Evolutionary conservation across 1,140 invertebrate genomes (phyloP).

Genomic region (Drosophila elegans): DNA sequence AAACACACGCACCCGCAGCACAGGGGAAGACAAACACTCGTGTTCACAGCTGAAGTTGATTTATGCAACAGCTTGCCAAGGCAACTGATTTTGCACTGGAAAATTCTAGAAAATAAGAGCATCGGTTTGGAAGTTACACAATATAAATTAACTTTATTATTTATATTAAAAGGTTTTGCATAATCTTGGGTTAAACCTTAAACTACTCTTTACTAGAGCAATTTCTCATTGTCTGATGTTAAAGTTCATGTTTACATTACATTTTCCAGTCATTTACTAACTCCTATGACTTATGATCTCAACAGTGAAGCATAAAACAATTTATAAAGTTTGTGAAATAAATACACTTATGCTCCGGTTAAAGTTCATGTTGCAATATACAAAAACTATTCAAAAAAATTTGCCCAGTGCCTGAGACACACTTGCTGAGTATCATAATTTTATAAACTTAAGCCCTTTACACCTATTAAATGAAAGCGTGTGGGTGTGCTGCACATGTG

Average conservation of each 20-base stretch:
- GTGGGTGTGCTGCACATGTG: constrained; percentile 18
- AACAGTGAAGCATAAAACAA: neutral
- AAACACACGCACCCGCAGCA: constrained; percentile 33
- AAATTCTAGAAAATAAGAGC: neutral
- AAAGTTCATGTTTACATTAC: no score
- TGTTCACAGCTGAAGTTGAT: constrained; percentile 65
- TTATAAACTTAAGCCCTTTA: constrained; percentile 71
- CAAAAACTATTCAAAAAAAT: neutral
- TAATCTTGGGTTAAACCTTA: no score
- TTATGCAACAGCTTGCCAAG: constrained; percentile 78
- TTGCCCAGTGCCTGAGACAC: constrained; percentile 14
- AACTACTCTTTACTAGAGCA: no score
- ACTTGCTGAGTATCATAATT: constrained; percentile 59
- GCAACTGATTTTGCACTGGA: constrained; percentile 47
- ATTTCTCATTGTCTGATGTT: no score
- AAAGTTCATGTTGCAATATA: neutral
- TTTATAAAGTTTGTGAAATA: no score
- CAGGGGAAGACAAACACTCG: constrained; percentile 19
- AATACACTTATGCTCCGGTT: neutral
- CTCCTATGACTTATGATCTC: no score
- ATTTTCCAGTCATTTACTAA: no score
- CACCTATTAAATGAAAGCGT: constrained; percentile 62
- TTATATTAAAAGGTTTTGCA: no score
- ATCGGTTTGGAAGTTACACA: no score
- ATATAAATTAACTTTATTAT: no score